phyloP scores from a whole-genome alignment of 2,797 vertebrate genomes.

The Anabacerthia variegaticeps region DNA sequence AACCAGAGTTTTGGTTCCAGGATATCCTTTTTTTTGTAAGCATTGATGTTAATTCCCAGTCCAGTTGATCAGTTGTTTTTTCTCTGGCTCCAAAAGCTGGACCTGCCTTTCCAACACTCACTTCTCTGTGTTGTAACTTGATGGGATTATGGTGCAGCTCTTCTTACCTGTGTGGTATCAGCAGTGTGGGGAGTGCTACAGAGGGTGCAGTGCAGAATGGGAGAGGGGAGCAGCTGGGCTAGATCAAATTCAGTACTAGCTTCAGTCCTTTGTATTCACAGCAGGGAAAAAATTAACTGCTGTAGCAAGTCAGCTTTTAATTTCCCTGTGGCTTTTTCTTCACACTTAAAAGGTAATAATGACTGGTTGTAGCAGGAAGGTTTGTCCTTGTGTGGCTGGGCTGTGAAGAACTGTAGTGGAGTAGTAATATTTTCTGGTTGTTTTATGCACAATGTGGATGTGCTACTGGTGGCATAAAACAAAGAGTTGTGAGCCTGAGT shows the following conservation, averaged over 20 bases:
- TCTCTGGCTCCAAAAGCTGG: not conserved
- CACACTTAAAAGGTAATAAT: not conserved
- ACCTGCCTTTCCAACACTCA: not conserved
- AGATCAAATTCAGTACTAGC: not conserved
- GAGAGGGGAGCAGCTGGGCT: not conserved
- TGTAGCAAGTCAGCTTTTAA: not conserved
- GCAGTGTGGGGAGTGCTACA: not conserved
- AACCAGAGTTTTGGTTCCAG: not conserved
- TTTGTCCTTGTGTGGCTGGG: not conserved
- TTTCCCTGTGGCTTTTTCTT: not conserved
- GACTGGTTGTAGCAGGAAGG: not conserved
- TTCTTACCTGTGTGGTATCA: not conserved
- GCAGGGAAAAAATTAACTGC: not conserved
- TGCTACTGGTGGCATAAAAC: not conserved
- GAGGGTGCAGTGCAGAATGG: not conserved
- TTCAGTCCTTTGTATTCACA: not conserved
- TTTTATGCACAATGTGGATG: not conserved
- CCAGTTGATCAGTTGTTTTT: not conserved
- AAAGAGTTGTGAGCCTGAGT: not conserved
- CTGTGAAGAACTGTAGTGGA: not conserved
- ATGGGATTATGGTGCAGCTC: not conserved
- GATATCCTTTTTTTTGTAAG: not conserved
- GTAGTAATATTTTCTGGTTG: not conserved
- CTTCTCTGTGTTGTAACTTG: not conserved
- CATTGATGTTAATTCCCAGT: not conserved